A percentile compares a stretch with the other conserved stretches of the same genome.
These are phyloP conservation scores for Lutjanus argentimaculatus DNA, from an alignment of 2,797 vertebrate genomes.

Conservation along the genomic window DNA sequence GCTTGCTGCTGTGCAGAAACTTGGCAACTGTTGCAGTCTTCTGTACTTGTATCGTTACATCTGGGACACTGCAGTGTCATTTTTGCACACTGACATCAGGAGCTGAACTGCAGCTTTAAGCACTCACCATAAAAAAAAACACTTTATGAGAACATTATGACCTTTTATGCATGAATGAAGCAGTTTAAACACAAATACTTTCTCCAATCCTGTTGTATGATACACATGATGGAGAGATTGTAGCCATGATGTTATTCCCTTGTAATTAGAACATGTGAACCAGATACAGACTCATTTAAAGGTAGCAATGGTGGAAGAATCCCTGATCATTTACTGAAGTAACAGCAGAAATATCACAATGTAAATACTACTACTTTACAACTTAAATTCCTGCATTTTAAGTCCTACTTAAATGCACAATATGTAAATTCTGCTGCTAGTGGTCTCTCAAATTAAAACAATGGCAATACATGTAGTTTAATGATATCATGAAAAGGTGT, in stretches of 20 bases:
- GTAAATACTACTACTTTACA: neutral
- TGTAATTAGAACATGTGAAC: neutral
- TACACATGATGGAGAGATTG: neutral
- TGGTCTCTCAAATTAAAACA: no score
- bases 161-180: constrained; percentile 31
- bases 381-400: neutral
- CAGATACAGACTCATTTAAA: neutral
- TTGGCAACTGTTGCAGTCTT: constrained; percentile 40
- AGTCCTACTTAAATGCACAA: no score
- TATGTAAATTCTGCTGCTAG: no score
- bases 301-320: neutral
- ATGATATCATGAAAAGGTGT: no score
- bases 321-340: neutral
- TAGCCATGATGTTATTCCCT: neutral
- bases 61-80: constrained; percentile 64
- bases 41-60: constrained; percentile 55
- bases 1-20: constrained; percentile 48
- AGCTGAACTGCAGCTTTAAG: constrained; percentile 38
- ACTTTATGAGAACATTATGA: constrained; percentile 34
- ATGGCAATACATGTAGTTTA: no score
- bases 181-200: constrained; percentile 51
- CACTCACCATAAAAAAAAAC: constrained; percentile 28
- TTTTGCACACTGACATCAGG: constrained; percentile 69
- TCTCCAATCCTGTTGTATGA: constrained; percentile 21
- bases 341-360: neutral